A percentile compares a stretch with the other conserved stretches of the same genome.
Evolutionary conservation across 1,140 invertebrate genomes (phyloP).

Genomic region (Penaeus vannamei): DNA sequence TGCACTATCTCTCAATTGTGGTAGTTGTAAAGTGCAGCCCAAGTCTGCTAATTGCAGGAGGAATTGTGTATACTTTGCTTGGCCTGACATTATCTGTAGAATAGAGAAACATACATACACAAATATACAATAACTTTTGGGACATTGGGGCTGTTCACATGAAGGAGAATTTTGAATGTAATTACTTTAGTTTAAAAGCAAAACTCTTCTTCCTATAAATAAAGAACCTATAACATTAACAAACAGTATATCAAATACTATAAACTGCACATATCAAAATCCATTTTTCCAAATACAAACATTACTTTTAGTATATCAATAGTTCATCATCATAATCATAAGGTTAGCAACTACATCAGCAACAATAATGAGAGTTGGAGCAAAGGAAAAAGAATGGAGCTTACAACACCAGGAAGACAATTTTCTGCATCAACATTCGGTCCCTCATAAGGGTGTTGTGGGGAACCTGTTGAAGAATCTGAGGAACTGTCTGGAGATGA

Average conservation of each 20-base stretch:
- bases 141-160: no score
- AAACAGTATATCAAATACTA: no score
- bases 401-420: conserved; percentile 90
- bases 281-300: no score
- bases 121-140: neutral
- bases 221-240: no score
- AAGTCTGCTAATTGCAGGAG: conserved; percentile 92
- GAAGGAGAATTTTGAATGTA: no score
- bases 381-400: conserved; percentile 69
- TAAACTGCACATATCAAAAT: no score
- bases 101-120: neutral
- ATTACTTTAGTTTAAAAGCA: no score
- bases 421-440: conserved; percentile 89
- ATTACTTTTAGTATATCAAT: no score
- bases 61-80: conserved; percentile 86
- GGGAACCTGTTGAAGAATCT: conserved; percentile 90
- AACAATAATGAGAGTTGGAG: neutral
- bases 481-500: conserved; percentile 90
- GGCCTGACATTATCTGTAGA: conserved; percentile 81
- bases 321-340: no score
- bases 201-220: no score
- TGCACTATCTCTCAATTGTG: conserved; percentile 87
- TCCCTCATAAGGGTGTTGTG: conserved; percentile 83
- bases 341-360: no score
- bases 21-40: conserved; percentile 85